Evolutionary conservation across 2,113 vertebrate species (phyloP).

Genomic region (Eonycteris spelaea): DNA sequence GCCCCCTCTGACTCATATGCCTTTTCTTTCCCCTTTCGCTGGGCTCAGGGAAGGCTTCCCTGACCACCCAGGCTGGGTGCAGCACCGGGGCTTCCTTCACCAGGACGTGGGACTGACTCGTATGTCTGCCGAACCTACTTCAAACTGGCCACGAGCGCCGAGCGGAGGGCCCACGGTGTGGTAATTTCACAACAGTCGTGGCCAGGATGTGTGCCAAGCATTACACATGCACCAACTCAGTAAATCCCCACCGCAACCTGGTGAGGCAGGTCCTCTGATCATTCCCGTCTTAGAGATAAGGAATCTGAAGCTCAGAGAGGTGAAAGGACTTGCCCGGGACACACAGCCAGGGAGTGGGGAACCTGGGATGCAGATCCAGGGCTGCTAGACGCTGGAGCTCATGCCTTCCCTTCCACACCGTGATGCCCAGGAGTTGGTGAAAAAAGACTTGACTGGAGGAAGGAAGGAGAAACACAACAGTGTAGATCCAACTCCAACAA

Average conservation of each 20-base stretch:
- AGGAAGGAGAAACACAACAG: not conserved
- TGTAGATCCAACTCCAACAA: not conserved
- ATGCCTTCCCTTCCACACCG: too few species aligned
- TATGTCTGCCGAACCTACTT: not conserved
- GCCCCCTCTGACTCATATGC: too few species aligned
- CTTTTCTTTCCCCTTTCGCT: not conserved
- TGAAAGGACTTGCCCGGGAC: not conserved
- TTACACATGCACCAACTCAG: accelerated
- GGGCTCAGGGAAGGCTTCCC: not conserved
- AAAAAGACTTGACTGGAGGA: not conserved
- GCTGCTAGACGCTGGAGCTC: not conserved
- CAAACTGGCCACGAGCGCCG: not conserved
- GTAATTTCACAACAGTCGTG: accelerated
- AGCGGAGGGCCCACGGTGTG: accelerated
- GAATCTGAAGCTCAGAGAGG: constrained; percentile 28
- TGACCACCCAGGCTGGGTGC: not conserved
- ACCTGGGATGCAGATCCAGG: not conserved
- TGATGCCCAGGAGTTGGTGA: accelerated
- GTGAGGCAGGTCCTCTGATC: not conserved
- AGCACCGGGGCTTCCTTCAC: not conserved
- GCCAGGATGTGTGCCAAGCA: not conserved
- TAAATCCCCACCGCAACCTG: not conserved
- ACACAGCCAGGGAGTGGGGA: not conserved
- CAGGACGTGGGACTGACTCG: not conserved
- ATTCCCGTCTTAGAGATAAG: not conserved